Evolutionary conservation across 2,113 vertebrate species (phyloP).

Genomic region (Sturnus vulgaris): DNA sequence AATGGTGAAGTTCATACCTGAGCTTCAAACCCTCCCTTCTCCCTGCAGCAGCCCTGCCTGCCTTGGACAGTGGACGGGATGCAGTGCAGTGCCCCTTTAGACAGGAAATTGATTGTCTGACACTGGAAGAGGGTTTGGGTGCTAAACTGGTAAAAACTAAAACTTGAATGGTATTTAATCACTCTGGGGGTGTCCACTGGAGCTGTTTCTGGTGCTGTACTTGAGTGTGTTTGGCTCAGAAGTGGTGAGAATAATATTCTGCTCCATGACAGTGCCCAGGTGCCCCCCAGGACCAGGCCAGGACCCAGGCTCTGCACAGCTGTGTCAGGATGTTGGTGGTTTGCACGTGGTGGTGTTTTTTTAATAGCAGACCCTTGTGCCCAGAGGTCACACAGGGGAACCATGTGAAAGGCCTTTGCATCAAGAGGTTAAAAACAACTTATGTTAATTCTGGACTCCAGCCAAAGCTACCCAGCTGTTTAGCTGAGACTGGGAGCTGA

Average conservation of each 20-base stretch:
- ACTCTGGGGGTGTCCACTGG: accelerated
- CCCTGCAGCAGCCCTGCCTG: neutral
- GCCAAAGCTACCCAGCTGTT: slow-evolving; percentile 10
- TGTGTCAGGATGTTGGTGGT: accelerated
- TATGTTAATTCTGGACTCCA: slow-evolving; percentile 3
- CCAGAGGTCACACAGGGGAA: neutral
- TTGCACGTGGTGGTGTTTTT: neutral
- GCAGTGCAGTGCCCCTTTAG: neutral
- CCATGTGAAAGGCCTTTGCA: neutral
- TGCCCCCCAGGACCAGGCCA: neutral
- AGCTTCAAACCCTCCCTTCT: accelerated
- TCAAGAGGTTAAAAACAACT: slow-evolving; percentile 2
- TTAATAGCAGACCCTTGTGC: neutral
- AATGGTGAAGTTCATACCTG: neutral
- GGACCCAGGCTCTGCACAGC: neutral
- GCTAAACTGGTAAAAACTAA: neutral
- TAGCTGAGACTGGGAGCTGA: neutral
- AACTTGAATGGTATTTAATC: neutral
- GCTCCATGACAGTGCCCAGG: neutral
- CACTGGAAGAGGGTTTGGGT: neutral
- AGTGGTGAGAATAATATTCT: neutral
- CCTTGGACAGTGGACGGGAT: neutral
- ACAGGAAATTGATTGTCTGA: neutral
- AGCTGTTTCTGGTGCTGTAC: neutral
- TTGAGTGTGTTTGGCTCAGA: neutral